Conservation (phyloP, 2,797 vertebrate species). For the Monodelphis domestica region DNA sequence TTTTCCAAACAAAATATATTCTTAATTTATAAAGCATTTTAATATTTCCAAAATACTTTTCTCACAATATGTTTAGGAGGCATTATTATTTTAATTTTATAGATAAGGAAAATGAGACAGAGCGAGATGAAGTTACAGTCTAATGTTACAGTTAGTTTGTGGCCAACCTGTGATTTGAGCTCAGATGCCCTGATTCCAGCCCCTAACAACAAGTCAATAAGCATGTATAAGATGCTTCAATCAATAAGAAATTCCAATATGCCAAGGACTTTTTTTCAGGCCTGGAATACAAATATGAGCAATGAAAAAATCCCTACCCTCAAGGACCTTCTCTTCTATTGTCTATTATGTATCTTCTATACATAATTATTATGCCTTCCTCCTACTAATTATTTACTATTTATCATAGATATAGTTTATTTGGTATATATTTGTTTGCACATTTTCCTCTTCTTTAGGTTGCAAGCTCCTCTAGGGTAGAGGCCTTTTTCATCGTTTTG, state of each 20-base stretch:
- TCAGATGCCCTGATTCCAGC: neutral
- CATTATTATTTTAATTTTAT: neutral
- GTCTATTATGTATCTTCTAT: too few relatives aligned
- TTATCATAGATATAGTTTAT: neutral
- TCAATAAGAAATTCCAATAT: neutral
- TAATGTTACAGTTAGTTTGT: neutral
- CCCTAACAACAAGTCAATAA: neutral
- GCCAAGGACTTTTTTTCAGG: rapidly evolving
- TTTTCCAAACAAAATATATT: neutral
- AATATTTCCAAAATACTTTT: neutral
- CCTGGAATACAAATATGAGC: neutral
- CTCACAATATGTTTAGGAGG: neutral
- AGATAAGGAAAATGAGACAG: too few relatives aligned
- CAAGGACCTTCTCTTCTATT: neutral
- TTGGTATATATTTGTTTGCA: neutral
- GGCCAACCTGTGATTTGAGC: neutral
- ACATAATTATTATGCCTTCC: neutral
- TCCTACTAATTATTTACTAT: neutral
- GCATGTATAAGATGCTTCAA: too few relatives aligned
- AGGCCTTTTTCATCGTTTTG: neutral
- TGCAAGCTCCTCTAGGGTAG: neutral
- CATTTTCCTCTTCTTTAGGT: neutral
- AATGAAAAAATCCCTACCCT: neutral
- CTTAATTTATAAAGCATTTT: neutral
- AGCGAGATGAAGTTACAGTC: neutral